phyloP scores from a whole-genome alignment of 2,113 vertebrate genomes.

The Prionailurus bengalensis region DNA sequence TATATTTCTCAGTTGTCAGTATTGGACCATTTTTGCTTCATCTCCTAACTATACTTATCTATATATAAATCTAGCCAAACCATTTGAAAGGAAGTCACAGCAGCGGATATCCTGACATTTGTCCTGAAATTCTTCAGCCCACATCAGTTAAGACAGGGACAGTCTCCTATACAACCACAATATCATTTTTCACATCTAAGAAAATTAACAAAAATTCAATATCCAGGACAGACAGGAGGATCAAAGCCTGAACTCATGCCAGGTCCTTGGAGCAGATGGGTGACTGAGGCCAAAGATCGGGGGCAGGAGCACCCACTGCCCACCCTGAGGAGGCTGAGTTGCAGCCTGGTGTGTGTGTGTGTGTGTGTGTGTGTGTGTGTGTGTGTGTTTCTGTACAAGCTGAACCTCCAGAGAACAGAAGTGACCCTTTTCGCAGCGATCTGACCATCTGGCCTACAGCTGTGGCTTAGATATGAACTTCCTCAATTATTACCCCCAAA shows the following conservation, averaged over 20 bases:
- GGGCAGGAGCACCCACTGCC: not conserved
- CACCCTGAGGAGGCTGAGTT: not conserved
- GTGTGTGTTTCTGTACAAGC: not conserved
- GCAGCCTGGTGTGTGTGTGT: too few relatives aligned
- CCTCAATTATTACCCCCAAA: not conserved
- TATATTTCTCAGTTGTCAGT: not conserved
- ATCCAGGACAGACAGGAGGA: not conserved
- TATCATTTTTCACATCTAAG: not conserved
- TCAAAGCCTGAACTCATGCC: not conserved
- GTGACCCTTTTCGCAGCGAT: not conserved
- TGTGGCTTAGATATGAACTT: not conserved
- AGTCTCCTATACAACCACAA: not conserved
- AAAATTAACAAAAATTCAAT: slow-evolving; percentile 4
- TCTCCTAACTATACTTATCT: not conserved
- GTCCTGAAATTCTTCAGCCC: not conserved
- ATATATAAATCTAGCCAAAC: not conserved
- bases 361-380: not conserved
- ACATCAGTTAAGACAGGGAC: not conserved
- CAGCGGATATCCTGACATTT: not conserved
- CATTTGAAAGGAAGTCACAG: not conserved
- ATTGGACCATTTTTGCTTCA: not conserved
- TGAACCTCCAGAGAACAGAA: not conserved
- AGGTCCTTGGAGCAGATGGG: not conserved
- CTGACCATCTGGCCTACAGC: not conserved
- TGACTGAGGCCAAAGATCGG: not conserved